phyloP scores from a whole-genome alignment of 2,888 invertebrate species.

The Cephonodes hylas region DNA sequence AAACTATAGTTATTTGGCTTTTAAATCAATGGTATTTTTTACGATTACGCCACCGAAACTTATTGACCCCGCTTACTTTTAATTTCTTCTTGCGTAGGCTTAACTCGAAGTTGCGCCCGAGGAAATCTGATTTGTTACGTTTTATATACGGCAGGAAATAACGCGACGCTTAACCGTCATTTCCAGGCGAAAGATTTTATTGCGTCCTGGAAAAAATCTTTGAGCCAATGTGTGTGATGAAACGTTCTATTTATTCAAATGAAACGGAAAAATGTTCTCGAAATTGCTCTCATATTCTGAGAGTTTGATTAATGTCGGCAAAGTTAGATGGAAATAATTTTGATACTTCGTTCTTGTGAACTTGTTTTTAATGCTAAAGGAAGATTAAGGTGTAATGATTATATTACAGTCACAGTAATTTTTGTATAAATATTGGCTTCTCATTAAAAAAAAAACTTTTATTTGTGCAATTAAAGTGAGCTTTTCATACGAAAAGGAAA shows the following conservation, averaged over 20 bases:
- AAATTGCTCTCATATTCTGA: not conserved
- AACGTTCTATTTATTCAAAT: constrained; percentile 17
- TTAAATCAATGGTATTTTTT: not conserved
- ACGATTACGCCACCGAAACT: no score
- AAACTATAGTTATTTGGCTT: not conserved
- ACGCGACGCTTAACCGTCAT: constrained; percentile 14
- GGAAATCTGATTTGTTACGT: constrained; percentile 18
- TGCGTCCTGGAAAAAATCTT: constrained; percentile 8
- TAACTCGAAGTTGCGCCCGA: not conserved
- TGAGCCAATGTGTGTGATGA: constrained; percentile 4
- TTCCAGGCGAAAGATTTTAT: constrained; percentile 1
- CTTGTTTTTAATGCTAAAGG: not conserved
- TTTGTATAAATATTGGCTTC: not conserved
- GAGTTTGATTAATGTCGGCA: not conserved
- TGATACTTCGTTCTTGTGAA: not conserved
- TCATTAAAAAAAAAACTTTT: no score
- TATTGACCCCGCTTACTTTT: not conserved
- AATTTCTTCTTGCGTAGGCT: not conserved
- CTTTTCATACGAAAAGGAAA: no score
- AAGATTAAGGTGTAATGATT: not conserved
- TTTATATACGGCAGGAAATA: constrained; percentile 16
- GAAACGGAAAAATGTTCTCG: not conserved
- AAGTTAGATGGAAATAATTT: not conserved
- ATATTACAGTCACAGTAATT: not conserved
- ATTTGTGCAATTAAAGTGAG: no score